Conservation (phyloP, 2,113 vertebrate genomes). For the Channa argus region DNA sequence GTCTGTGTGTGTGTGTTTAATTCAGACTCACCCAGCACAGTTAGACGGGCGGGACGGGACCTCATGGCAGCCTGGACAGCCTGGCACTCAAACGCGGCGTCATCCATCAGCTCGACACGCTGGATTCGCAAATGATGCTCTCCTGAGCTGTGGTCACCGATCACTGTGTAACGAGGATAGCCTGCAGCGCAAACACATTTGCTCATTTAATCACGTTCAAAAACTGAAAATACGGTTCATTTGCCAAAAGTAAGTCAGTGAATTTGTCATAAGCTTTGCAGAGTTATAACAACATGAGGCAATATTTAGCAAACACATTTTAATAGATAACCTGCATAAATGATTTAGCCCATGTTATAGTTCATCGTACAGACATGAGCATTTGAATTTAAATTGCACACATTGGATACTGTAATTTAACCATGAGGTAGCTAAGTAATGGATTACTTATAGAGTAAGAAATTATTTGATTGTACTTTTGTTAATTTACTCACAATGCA, state of each 20-base stretch:
- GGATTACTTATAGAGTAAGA: slow-evolving; percentile 18
- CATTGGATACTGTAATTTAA: not conserved
- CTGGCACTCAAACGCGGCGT: slow-evolving; percentile 96
- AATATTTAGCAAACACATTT: not conserved
- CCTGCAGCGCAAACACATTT: slow-evolving; percentile 82
- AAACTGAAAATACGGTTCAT: slow-evolving; percentile 11
- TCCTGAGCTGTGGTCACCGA: slow-evolving; percentile 93
- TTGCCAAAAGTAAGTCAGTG: not conserved
- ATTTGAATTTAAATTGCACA: not conserved
- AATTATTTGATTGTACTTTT: slow-evolving; percentile 27
- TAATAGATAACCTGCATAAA: no score
- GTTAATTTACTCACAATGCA: slow-evolving; percentile 29
- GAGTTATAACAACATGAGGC: not conserved
- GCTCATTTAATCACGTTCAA: slow-evolving; percentile 21
- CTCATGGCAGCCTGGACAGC: slow-evolving; percentile 96
- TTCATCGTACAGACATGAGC: not conserved
- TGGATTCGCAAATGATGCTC: slow-evolving; percentile 96
- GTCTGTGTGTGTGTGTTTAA: slow-evolving; percentile 1
- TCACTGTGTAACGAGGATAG: slow-evolving; percentile 95
- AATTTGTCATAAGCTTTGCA: not conserved
- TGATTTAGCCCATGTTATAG: not conserved
- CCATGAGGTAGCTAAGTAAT: slow-evolving; percentile 1
- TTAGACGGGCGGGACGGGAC: slow-evolving; percentile 93
- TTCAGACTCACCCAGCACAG: slow-evolving; percentile 91
- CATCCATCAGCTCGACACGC: slow-evolving; percentile 93